Evolutionary conservation across 2,888 invertebrate species (phyloP), one percentile per base, ranked within the genome.

Genomic region (Cephus pygmeus): DNA sequence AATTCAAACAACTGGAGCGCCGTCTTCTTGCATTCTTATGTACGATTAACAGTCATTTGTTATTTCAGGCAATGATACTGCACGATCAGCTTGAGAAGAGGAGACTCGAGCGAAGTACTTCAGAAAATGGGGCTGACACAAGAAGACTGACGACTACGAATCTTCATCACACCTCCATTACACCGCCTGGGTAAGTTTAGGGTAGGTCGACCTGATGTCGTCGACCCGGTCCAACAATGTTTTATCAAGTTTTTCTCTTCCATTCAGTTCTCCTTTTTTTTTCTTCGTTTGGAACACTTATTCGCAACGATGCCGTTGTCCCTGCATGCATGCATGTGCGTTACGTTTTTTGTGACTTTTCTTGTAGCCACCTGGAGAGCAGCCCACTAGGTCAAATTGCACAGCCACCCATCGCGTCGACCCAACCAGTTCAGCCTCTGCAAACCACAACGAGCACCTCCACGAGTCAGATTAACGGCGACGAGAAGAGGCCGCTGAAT

Each of bases 401-500:
- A 84, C 76, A 74, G 56, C 77, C 73, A 75, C 81, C 85, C 76
- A 83, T 79, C 75, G 79, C 86, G 75, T 85, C 85, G 77, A 84
- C 85, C 74, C 88, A 87, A 80, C 78, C 88, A 71, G 83, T 87
- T 31, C 87, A 87, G 73, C 85, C 87, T 69, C 83, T 87, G 78
- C 87, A 89, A 80, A 83, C 87, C 3, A 83, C 82, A 77, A 85
- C 80, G 77, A 83, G 80, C 79, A 77, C 80, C 73, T 68, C 85
- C 71, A 81, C 84, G 75, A 79, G 84, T 71, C 83, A 87, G 80
- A 92, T 92, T 90, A 93, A 95, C 89, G 93, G 94, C 82, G 95
- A 95, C 91, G 95, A 95, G 92, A 92, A 94, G 92, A 94, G 94
- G 84, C 94, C 94, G 89, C 93, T 93, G 91, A 92, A 92, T 87